These are phyloP conservation scores for Deilephila porcellus DNA, from an alignment of 2,888 invertebrate genomes.

Conservation along the genomic window DNA sequence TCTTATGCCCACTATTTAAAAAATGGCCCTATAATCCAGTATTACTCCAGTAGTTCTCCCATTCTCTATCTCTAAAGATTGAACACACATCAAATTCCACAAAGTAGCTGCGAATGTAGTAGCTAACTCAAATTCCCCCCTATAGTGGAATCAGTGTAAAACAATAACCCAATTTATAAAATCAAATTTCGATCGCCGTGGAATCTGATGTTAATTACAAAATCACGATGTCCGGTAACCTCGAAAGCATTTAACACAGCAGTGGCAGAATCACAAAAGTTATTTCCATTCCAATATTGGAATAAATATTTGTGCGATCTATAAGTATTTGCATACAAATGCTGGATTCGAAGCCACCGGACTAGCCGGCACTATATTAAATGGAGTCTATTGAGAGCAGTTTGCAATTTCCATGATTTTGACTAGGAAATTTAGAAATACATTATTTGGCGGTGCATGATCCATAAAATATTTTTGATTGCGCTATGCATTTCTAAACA, in stretches of 20 bases:
- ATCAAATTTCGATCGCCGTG: not conserved
- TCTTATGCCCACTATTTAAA: too few species aligned
- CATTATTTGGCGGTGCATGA: not conserved
- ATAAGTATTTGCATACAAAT: slow-evolving; percentile 17
- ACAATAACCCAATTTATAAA: not conserved
- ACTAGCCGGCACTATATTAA: slow-evolving; percentile 9
- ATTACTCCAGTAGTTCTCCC: too few species aligned
- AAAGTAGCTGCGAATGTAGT: too few species aligned
- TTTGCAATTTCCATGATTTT: slow-evolving; percentile 5
- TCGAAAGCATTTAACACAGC: not conserved
- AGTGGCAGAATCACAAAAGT: not conserved
- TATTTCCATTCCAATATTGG: slow-evolving; percentile 7
- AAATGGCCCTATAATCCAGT: too few species aligned
- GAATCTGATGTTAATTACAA: not conserved
- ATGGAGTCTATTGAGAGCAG: slow-evolving; percentile 9
- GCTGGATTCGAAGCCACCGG: not conserved
- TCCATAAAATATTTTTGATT: not conserved
- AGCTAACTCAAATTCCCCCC: not conserved
- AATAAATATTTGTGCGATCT: not conserved
- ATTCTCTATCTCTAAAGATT: not conserved
- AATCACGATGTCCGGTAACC: not conserved
- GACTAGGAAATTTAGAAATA: not conserved
- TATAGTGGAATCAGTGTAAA: not conserved
- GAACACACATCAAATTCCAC: not conserved
- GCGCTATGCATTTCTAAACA: not conserved